phyloP scores from a whole-genome alignment of 2,797 vertebrate species.

The Harpagifer antarcticus region DNA sequence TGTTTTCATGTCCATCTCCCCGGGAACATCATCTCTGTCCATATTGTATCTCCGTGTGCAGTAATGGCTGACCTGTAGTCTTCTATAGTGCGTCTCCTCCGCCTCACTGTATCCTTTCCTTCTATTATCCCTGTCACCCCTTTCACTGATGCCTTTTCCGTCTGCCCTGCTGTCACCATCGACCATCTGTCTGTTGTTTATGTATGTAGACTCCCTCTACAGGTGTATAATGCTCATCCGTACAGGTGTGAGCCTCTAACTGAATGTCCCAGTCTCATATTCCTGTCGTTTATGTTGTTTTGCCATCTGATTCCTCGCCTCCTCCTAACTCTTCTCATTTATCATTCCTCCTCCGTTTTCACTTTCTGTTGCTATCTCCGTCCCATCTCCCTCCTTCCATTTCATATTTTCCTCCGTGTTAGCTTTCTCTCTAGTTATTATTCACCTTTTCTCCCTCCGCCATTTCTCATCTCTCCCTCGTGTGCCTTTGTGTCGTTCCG shows the following conservation, averaged over 20 bases:
- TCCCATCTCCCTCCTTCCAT: constrained; percentile 31
- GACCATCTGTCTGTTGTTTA: constrained; percentile 28
- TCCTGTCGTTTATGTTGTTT: constrained; percentile 46
- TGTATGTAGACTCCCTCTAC: constrained; percentile 17
- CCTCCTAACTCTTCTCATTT: constrained; percentile 44
- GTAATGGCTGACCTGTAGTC: constrained; percentile 30
- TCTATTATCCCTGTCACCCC: constrained; percentile 22
- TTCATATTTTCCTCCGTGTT: constrained; percentile 42
- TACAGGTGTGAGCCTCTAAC: constrained; percentile 42
- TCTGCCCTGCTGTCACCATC: constrained; percentile 43
- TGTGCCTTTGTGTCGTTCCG: constrained; percentile 25
- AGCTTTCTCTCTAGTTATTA: constrained; percentile 52
- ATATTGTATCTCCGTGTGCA: constrained; percentile 12
- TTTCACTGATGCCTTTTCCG: constrained; percentile 25
- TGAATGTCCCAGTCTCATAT: constrained; percentile 33
- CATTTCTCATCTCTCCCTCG: constrained; percentile 38
- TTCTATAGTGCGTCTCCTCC: neutral
- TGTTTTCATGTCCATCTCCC: constrained; percentile 2
- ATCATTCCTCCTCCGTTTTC: constrained; percentile 53
- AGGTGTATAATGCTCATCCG: constrained; percentile 5
- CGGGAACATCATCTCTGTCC: neutral
- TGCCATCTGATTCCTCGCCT: constrained; percentile 41
- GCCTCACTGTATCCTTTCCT: neutral
- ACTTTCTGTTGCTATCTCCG: constrained; percentile 26
- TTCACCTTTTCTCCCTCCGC: constrained; percentile 44